Evolutionary conservation across 2,888 invertebrate species (phyloP).

Genomic region (Escarpia spicata): DNA sequence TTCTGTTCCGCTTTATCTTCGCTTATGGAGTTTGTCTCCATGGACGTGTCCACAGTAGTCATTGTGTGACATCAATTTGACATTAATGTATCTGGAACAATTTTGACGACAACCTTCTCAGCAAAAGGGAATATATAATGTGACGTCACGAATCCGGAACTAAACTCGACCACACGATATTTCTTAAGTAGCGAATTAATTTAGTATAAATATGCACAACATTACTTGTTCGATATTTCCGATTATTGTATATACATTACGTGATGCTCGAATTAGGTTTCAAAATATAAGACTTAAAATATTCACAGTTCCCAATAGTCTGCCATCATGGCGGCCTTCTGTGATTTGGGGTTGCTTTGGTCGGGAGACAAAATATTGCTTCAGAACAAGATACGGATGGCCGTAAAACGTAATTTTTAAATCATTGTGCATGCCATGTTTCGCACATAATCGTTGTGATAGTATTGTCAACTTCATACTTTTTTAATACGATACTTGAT

Average conservation of each 20-base stretch:
- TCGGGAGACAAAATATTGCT: conserved; percentile 36
- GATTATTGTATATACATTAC: background rate
- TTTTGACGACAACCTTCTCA: background rate
- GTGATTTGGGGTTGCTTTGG: conserved; percentile 46
- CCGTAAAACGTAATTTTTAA: conserved; percentile 40
- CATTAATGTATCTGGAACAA: background rate
- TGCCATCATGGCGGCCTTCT: conserved; percentile 46
- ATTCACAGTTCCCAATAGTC: conserved; percentile 14
- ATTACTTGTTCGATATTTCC: background rate
- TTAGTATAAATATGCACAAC: background rate
- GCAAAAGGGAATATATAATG: background rate
- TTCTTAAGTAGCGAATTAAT: background rate
- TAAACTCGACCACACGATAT: background rate
- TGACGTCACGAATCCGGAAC: conserved; percentile 20
- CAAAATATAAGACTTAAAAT: background rate
- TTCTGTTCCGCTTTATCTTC: conserved; percentile 56
- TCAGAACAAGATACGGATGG: conserved; percentile 39
- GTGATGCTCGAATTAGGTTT: background rate
- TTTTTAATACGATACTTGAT: background rate
- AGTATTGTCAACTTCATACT: background rate
- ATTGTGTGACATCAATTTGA: conserved; percentile 37
- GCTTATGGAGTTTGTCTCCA: conserved; percentile 59
- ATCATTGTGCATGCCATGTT: background rate
- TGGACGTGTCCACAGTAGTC: conserved; percentile 57
- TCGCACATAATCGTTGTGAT: background rate